These are phyloP conservation scores for Loxodonta africana DNA, from an alignment of 2,113 vertebrate genomes.

Conservation along the genomic window DNA sequence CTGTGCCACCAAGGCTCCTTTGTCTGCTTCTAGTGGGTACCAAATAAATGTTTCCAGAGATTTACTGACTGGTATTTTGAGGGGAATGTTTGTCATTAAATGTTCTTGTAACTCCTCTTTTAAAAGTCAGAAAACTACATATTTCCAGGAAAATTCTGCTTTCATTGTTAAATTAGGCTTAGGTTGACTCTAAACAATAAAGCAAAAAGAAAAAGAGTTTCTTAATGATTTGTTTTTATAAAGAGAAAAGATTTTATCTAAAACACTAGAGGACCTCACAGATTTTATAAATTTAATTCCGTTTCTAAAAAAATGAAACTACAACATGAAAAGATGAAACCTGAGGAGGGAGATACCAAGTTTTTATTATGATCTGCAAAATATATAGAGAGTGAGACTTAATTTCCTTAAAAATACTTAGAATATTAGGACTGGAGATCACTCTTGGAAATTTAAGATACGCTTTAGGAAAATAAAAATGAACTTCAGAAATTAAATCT, in stretches of 20 bases:
- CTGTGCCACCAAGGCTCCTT: not conserved
- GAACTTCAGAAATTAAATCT: not conserved
- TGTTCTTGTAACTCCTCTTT: slow-evolving; percentile 24
- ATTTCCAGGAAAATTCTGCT: slow-evolving; percentile 18
- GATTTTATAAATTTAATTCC: slow-evolving; percentile 53
- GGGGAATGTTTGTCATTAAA: slow-evolving; percentile 48
- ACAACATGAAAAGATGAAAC: not conserved
- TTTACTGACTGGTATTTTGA: slow-evolving; percentile 42
- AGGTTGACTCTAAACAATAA: slow-evolving; percentile 43
- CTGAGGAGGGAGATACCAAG: not conserved
- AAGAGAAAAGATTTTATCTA: slow-evolving; percentile 55
- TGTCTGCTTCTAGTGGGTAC: not conserved
- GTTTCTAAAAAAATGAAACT: slow-evolving; percentile 12
- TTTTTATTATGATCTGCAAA: slow-evolving; percentile 33
- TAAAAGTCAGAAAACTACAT: slow-evolving; percentile 32
- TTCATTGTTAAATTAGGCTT: slow-evolving; percentile 61
- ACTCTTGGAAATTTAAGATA: slow-evolving; percentile 48
- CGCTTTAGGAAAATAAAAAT: slow-evolving; percentile 23
- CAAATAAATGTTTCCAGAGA: slow-evolving; percentile 52
- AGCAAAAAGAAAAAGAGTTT: slow-evolving; percentile 50
- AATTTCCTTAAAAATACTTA: slow-evolving; percentile 32
- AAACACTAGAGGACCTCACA: not conserved
- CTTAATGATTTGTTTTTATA: slow-evolving; percentile 61
- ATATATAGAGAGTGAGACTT: not conserved
- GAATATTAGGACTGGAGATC: slow-evolving; percentile 41